Percentiles rank a stretch among this genome's conserved stretches.
Evolutionary conservation across 2,888 invertebrate genomes (phyloP).

Genomic region (Belgica antarctica): DNA sequence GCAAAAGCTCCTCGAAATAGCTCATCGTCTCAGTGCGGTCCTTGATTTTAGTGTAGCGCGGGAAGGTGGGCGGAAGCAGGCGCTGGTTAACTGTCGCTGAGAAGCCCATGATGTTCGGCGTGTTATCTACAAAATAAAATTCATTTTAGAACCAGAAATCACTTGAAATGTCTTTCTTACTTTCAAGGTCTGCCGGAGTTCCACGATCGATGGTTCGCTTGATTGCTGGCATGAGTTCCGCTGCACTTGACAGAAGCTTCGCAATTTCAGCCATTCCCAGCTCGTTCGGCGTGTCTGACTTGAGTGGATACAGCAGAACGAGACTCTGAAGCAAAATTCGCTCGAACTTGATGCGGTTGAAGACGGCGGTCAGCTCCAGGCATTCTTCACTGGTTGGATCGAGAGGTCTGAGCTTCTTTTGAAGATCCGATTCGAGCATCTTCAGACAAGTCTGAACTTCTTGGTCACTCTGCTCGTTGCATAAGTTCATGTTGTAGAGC

Average conservation of each 20-base stretch:
- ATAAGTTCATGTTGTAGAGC: slow-evolving; percentile 77
- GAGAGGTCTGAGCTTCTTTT: slow-evolving; percentile 63
- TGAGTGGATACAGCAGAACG: slow-evolving; percentile 53
- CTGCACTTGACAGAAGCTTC: slow-evolving; percentile 74
- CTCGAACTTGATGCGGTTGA: slow-evolving; percentile 80
- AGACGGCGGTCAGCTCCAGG: slow-evolving; percentile 65
- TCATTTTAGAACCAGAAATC: slow-evolving; percentile 16
- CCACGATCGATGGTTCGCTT: slow-evolving; percentile 73
- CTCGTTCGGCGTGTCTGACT: slow-evolving; percentile 56
- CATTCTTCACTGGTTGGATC: slow-evolving; percentile 46
- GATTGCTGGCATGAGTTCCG: slow-evolving; percentile 78
- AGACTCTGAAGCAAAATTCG: slow-evolving; percentile 82
- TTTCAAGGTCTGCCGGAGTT: slow-evolving; percentile 65
- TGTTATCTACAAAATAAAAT: slow-evolving; percentile 59
- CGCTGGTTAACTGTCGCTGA: slow-evolving; percentile 95
- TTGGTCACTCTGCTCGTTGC: slow-evolving; percentile 75
- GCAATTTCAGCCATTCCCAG: slow-evolving; percentile 72
- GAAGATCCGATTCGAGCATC: slow-evolving; percentile 88
- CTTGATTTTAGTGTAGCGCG: slow-evolving; percentile 90
- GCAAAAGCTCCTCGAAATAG: slow-evolving; percentile 79
- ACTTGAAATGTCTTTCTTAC: slow-evolving; percentile 52
- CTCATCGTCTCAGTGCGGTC: slow-evolving; percentile 64
- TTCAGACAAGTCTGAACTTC: slow-evolving; percentile 77
- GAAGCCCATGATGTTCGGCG: slow-evolving; percentile 85
- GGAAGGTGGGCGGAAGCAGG: slow-evolving; percentile 95